Evolutionary conservation across 1,140 invertebrate genomes (phyloP).

Genomic region (Hyles euphorbiae): DNA sequence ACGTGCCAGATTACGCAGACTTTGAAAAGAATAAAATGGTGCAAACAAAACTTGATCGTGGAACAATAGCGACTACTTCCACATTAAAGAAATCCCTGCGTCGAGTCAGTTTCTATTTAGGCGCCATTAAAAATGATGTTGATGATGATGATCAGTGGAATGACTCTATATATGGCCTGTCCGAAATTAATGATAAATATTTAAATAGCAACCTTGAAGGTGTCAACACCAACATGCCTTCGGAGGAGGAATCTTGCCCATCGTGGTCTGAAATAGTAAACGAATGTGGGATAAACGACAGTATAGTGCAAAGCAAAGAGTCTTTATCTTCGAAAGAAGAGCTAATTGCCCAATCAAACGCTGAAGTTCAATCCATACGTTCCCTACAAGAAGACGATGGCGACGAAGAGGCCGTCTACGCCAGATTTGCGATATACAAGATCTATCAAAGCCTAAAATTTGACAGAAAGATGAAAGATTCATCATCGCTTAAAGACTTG

Average conservation of each 20-base stretch:
- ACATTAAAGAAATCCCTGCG: constrained; percentile 41
- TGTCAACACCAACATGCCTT: not conserved
- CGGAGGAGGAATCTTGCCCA: constrained; percentile 21
- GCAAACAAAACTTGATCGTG: constrained; percentile 21
- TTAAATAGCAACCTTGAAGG: not conserved
- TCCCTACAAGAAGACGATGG: constrained; percentile 14
- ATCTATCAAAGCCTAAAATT: constrained; percentile 49
- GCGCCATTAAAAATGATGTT: constrained; percentile 28
- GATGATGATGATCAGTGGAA: constrained; percentile 47
- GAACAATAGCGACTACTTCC: constrained; percentile 35
- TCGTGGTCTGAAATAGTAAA: constrained; percentile 57
- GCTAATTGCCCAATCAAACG: constrained; percentile 47
- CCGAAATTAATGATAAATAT: constrained; percentile 21
- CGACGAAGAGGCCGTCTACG: constrained; percentile 47
- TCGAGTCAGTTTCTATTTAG: constrained; percentile 36
- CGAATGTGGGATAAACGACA: constrained; percentile 40
- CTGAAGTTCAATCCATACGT: not conserved
- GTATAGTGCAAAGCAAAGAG: constrained; percentile 30
- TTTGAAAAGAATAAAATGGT: constrained; percentile 48
- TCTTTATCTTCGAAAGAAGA: constrained; percentile 31
- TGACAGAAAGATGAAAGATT: constrained; percentile 40
- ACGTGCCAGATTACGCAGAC: constrained; percentile 50
- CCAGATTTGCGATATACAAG: constrained; percentile 52
- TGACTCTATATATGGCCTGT: constrained; percentile 59
- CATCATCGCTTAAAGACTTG: constrained; percentile 55